Percentiles rank a stretch among this genome's conserved stretches.
Evolutionary conservation across 92 coral and sea anemone species (phyloP).

Genomic region (Parazoanthus darwini): DNA sequence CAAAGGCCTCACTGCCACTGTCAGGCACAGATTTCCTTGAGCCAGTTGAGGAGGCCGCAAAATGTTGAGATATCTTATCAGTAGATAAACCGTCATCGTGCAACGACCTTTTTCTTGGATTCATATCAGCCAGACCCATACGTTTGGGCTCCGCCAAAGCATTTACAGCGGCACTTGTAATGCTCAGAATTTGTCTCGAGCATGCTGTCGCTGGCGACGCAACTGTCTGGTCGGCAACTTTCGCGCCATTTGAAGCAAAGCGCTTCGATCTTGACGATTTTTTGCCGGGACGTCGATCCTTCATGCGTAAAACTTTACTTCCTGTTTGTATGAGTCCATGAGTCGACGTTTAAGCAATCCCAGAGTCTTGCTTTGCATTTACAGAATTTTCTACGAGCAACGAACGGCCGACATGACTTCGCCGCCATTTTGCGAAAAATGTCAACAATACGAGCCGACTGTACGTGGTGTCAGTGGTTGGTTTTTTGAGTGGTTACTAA

Average conservation of each 20-base stretch:
- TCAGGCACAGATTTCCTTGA: neutral
- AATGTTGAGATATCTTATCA: neutral
- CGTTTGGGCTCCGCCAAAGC: constrained; percentile 62
- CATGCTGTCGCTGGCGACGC: constrained; percentile 29
- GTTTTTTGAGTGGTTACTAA: constrained; percentile 24
- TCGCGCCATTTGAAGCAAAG: constrained; percentile 42
- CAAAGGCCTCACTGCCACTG: neutral
- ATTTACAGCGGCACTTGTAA: constrained; percentile 90
- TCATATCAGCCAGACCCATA: neutral
- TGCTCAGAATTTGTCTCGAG: constrained; percentile 72
- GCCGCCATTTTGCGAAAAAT: constrained; percentile 7
- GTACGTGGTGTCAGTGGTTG: constrained; percentile 16
- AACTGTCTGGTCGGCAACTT: constrained; percentile 6
- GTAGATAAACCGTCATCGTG: neutral
- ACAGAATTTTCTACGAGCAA: neutral
- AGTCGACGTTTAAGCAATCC: neutral
- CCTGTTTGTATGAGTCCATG: neutral
- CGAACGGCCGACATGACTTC: neutral
- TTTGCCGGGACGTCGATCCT: constrained; percentile 11
- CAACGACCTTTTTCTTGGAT: constrained; percentile 2
- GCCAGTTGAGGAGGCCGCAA: neutral
- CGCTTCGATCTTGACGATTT: constrained; percentile 17
- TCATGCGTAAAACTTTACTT: constrained; percentile 17
- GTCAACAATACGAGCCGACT: constrained; percentile 35
- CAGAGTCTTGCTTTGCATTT: neutral